Percentiles rank a stretch among this genome's conserved stretches.
These are phyloP conservation scores for Tichodroma muraria DNA, from an alignment of 2,113 vertebrate genomes.

Conservation along the genomic window DNA sequence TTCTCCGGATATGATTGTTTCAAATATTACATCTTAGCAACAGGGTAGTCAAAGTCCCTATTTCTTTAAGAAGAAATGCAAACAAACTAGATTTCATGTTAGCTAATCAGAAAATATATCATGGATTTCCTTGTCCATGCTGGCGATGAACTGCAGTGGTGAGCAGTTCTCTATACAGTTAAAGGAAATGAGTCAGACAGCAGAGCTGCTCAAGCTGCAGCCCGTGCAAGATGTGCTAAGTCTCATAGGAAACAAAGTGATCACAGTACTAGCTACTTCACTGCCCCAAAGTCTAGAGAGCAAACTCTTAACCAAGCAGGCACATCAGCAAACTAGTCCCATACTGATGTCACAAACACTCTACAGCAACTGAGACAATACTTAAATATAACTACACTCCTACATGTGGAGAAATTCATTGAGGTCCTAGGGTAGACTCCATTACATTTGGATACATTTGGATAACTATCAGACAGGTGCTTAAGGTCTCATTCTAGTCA, in stretches of 20 bases:
- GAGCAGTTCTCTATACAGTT: background rate
- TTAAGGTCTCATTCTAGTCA: background rate
- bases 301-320: background rate
- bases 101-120: background rate
- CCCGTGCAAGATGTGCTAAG: accelerated
- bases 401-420: background rate
- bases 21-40: background rate
- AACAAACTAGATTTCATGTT: background rate
- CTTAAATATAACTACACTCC: background rate
- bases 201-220: background rate
- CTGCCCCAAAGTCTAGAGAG: background rate
- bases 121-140: background rate
- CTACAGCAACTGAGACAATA: background rate
- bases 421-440: background rate
- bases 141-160: background rate
- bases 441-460: background rate
- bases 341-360: background rate
- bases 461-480: background rate
- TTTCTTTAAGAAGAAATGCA: background rate
- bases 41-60: background rate
- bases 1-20: background rate
- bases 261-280: background rate
- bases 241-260: background rate
- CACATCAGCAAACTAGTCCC: background rate
- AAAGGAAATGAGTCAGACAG: background rate